These are phyloP conservation scores for Parasteatoda tepidariorum DNA, from an alignment of 1,140 invertebrate genomes.

Conservation along the genomic window DNA sequence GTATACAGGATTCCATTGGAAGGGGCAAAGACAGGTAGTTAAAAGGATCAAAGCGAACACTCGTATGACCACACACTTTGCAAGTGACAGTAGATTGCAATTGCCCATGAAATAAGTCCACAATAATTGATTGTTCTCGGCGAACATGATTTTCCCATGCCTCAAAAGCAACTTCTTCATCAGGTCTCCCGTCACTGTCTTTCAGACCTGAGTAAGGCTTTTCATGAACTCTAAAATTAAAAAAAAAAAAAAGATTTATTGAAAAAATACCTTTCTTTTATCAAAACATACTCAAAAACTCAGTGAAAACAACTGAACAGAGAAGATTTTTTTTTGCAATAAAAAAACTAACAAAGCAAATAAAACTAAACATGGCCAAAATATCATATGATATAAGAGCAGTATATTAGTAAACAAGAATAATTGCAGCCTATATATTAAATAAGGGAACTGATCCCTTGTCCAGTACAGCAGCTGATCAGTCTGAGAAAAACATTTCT, in stretches of 20 bases:
- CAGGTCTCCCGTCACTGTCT: slow-evolving; percentile 81
- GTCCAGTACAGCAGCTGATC: too few relatives aligned
- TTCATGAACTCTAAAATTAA: slow-evolving; percentile 70
- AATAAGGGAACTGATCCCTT: too few relatives aligned
- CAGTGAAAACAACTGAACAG: not conserved
- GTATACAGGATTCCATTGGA: slow-evolving; percentile 81
- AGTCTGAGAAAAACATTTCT: too few relatives aligned
- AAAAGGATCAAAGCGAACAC: slow-evolving; percentile 89
- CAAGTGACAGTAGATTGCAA: slow-evolving; percentile 87
- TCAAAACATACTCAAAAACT: too few relatives aligned
- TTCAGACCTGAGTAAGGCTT: slow-evolving; percentile 80
- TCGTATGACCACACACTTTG: slow-evolving; percentile 81
- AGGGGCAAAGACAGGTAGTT: slow-evolving; percentile 87
- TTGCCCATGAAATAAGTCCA: slow-evolving; percentile 91
- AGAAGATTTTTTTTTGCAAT: slow-evolving; percentile 10
- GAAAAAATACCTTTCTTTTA: too few relatives aligned
- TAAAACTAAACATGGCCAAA: too few relatives aligned
- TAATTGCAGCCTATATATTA: too few relatives aligned
- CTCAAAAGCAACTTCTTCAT: slow-evolving; percentile 80
- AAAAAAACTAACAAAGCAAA: too few relatives aligned
- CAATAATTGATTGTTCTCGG: slow-evolving; percentile 85
- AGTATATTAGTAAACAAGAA: too few relatives aligned
- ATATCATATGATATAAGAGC: too few relatives aligned
- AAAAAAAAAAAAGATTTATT: not conserved
- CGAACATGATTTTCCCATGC: slow-evolving; percentile 86